These are phyloP conservation scores for Pseudochirops cupreus DNA, from an alignment of 2,797 vertebrate species.

Conservation along the genomic window DNA sequence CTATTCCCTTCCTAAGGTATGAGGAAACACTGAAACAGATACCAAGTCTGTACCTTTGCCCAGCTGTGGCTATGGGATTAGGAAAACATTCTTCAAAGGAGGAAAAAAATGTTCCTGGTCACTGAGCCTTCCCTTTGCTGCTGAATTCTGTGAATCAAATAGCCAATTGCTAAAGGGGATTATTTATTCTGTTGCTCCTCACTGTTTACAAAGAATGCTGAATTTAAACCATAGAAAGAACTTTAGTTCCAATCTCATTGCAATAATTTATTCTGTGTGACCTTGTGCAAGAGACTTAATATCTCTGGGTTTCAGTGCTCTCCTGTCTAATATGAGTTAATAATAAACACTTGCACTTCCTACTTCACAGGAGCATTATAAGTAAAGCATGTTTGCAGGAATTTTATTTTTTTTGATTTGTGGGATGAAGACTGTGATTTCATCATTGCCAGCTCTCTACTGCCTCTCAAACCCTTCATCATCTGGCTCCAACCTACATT, in stretches of 20 bases:
- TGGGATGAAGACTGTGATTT: neutral
- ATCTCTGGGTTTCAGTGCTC: neutral
- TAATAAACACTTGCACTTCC: neutral
- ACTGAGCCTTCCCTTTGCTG: neutral
- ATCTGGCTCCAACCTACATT: neutral
- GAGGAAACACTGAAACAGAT: neutral
- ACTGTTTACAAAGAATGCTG: neutral
- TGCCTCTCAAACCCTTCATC: neutral
- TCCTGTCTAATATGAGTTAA: neutral
- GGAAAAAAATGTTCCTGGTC: neutral
- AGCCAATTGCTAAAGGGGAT: neutral
- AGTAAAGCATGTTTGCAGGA: neutral
- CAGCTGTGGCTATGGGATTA: neutral
- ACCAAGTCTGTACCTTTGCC: neutral
- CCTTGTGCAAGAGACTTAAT: neutral
- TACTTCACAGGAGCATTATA: neutral
- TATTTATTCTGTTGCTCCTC: neutral
- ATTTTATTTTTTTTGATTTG: neutral
- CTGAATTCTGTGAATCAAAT: neutral
- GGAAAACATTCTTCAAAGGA: neutral
- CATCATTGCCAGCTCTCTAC: neutral
- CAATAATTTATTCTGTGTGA: neutral
- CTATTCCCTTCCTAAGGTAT: neutral
- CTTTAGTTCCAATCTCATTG: neutral
- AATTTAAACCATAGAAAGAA: neutral